A percentile compares a stretch with the other conserved stretches of the same genome.
phyloP scores from a whole-genome alignment of 2,113 vertebrate genomes.

The Carassius carassius region DNA sequence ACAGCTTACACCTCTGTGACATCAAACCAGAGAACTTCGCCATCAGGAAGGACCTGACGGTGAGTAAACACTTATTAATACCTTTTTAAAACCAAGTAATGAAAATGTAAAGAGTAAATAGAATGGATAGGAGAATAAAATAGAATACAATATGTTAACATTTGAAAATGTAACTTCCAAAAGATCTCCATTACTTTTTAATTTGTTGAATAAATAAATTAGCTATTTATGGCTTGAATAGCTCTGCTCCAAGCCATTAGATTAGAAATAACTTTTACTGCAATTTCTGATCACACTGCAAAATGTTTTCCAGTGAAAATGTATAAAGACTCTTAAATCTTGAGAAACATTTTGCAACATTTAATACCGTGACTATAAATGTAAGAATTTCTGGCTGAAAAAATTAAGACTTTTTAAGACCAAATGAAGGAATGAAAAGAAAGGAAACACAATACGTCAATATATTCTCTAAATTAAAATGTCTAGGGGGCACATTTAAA shows the following conservation, averaged over 20 bases:
- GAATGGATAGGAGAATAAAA: too few species aligned
- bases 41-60: slow-evolving; percentile 91
- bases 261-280: not conserved
- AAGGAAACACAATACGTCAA: too few species aligned
- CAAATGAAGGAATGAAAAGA: not conserved
- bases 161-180: too few species aligned
- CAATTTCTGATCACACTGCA: not conserved
- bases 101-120: not conserved
- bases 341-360: not conserved
- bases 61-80: slow-evolving; percentile 68
- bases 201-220: too few species aligned
- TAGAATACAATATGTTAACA: not conserved
- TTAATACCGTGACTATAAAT: not conserved
- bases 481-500: too few species aligned
- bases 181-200: too few species aligned
- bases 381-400: too few species aligned
- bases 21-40: slow-evolving; percentile 97
- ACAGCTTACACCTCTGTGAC: slow-evolving; percentile 93
- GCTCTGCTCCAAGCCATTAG: not conserved
- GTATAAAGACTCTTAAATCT: too few species aligned
- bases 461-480: too few species aligned
- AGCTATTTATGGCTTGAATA: not conserved
- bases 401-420: too few species aligned
- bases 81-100: too few species aligned
- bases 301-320: not conserved